phyloP scores from a whole-genome alignment of 2,113 vertebrate genomes.

The Lepisosteus oculatus region DNA sequence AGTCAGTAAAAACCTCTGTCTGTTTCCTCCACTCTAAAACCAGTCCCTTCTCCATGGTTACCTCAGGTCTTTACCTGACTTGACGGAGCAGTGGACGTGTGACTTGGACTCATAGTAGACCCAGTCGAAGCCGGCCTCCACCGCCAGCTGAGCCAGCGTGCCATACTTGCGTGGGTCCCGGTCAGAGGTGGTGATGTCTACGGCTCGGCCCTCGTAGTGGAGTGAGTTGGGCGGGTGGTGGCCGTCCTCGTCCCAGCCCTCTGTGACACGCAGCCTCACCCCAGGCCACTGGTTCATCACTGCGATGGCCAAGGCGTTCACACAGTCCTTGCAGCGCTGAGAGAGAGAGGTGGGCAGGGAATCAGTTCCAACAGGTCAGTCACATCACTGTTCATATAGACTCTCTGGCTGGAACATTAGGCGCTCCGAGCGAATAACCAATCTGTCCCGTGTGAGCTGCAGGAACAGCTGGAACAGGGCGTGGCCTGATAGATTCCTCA shows the following conservation, averaged over 20 bases:
- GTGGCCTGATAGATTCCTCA: too few relatives aligned
- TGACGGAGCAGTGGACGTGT: slow-evolving; percentile 93
- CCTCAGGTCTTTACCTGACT: slow-evolving; percentile 75
- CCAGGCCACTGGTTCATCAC: slow-evolving; percentile 98
- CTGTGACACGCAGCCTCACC: slow-evolving; percentile 86
- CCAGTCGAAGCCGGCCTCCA: slow-evolving; percentile 97
- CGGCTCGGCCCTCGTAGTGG: slow-evolving; percentile 93
- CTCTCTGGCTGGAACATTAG: too few relatives aligned
- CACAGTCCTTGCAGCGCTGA: slow-evolving; percentile 94
- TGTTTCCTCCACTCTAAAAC: too few relatives aligned
- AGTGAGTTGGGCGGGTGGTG: slow-evolving; percentile 88
- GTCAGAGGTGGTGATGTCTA: slow-evolving; percentile 95
- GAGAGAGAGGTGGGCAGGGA: not conserved
- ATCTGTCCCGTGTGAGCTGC: too few relatives aligned
- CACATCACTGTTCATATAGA: not conserved
- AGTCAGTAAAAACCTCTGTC: too few relatives aligned
- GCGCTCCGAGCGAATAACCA: too few relatives aligned
- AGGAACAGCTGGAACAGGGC: too few relatives aligned
- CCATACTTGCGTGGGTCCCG: slow-evolving; percentile 90
- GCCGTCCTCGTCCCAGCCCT: slow-evolving; percentile 96
- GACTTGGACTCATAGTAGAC: slow-evolving; percentile 95
- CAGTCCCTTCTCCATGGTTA: too few relatives aligned
- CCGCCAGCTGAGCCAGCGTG: slow-evolving; percentile 87
- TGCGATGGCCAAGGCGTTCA: slow-evolving; percentile 88
- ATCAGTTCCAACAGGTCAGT: too few relatives aligned